Percentiles rank a stretch among this genome's conserved stretches.
Evolutionary conservation across 2,113 vertebrate species (phyloP).

Genomic region (Orientallactaga bullata): DNA sequence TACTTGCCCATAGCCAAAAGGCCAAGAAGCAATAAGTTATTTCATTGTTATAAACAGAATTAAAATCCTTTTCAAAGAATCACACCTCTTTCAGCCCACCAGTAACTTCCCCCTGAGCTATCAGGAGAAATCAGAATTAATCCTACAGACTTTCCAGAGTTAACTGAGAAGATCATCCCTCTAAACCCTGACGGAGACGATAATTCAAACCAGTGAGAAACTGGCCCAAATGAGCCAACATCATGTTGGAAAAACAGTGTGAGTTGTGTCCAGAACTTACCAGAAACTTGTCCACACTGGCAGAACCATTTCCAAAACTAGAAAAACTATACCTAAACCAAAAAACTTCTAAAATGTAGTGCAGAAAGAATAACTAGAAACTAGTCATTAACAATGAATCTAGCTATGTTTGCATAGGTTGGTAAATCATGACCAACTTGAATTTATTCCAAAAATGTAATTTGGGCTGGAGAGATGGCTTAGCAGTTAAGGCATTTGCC

Average conservation of each 20-base stretch:
- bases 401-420: neutral
- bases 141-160: neutral
- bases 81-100: no score
- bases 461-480: no score
- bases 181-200: neutral
- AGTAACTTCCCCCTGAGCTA: neutral
- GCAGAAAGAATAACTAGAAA: rapidly evolving
- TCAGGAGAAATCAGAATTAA: neutral
- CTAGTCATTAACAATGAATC: neutral
- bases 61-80: neutral
- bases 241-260: neutral
- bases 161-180: neutral
- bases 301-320: neutral
- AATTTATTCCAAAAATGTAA: neutral
- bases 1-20: neutral
- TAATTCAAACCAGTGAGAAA: neutral
- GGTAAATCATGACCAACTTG: neutral
- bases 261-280: neutral
- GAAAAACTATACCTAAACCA: neutral
- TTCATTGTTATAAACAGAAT: neutral
- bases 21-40: neutral
- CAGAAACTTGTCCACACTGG: neutral
- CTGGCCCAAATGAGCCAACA: neutral
- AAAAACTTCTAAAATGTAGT: neutral
- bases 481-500: no score